Conservation (phyloP, 2,797 vertebrate species). For the Harpagifer antarcticus region DNA sequence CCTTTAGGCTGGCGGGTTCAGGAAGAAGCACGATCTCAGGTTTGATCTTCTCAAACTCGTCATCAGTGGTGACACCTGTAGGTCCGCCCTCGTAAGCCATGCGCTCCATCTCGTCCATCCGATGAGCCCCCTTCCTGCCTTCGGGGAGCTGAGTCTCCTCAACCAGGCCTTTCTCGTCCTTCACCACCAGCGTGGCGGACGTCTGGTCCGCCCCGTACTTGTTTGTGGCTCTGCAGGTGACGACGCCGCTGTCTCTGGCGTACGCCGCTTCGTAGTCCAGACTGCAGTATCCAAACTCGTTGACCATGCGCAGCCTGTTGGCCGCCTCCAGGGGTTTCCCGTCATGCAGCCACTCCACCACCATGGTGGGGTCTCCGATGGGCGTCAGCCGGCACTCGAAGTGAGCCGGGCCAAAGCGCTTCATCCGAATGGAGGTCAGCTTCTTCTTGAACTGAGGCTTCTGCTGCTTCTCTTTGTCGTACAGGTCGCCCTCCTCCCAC, state of each 20-base stretch:
- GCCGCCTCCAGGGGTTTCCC: conserved; percentile 96
- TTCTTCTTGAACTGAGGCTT: conserved; percentile 99
- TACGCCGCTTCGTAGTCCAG: conserved; percentile 96
- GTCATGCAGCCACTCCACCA: conserved; percentile 97
- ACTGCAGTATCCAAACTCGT: conserved; percentile 98
- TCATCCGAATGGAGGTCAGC: conserved; percentile 94
- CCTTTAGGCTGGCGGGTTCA: conserved; percentile 90
- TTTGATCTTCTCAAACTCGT: conserved; percentile 92
- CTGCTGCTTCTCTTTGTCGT: conserved; percentile 99
- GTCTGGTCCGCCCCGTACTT: conserved; percentile 97
- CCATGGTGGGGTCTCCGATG: conserved; percentile 97
- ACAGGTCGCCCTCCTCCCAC: conserved; percentile 99
- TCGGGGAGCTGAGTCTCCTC: conserved; percentile 96
- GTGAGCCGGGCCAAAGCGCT: conserved; percentile 94
- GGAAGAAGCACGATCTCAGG: conserved; percentile 96
- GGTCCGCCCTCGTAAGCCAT: conserved; percentile 93
- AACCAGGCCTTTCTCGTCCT: conserved; percentile 98
- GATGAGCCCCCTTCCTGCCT: conserved; percentile 89
- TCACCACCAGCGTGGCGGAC: conserved; percentile 95
- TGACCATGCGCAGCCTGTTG: conserved; percentile 97
- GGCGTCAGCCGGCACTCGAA: conserved; percentile 98
- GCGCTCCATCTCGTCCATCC: conserved; percentile 95
- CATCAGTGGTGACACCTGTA: conserved; percentile 86
- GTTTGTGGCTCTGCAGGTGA: conserved; percentile 97
- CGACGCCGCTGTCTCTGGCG: conserved; percentile 95